phyloP scores from a whole-genome alignment of 2,888 invertebrate genomes.

The Frankliniella intonsa region DNA sequence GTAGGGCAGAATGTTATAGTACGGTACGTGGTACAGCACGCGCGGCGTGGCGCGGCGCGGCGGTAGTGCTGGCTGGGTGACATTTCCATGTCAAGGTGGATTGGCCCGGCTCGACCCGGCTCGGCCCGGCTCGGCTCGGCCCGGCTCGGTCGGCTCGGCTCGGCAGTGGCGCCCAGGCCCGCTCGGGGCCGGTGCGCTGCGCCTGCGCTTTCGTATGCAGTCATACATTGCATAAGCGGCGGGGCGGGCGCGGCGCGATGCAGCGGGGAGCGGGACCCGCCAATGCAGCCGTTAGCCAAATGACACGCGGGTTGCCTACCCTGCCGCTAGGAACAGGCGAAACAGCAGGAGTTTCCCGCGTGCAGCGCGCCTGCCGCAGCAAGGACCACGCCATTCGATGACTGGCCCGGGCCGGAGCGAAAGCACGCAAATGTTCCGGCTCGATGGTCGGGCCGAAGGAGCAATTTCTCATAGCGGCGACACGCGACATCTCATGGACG shows the following conservation, averaged over 20 bases:
- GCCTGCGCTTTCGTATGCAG: background rate
- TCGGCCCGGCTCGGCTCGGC: background rate
- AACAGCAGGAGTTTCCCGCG: too few relatives aligned
- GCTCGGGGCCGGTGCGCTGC: background rate
- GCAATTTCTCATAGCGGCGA: too few relatives aligned
- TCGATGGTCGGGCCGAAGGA: too few relatives aligned
- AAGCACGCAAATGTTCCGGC: too few relatives aligned
- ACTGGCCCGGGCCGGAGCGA: too few relatives aligned
- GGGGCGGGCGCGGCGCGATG: background rate
- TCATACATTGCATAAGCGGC: slow-evolving; percentile 22
- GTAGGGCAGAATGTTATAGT: background rate
- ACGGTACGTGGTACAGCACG: background rate
- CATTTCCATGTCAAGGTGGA: slow-evolving; percentile 23
- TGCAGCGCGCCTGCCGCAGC: too few relatives aligned
- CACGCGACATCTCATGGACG: too few relatives aligned
- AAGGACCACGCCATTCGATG: too few relatives aligned
- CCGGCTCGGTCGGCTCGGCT: slow-evolving; percentile 17
- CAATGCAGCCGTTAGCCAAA: too few relatives aligned
- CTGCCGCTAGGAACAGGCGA: too few relatives aligned
- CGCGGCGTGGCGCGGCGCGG: too few relatives aligned
- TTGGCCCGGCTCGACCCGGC: background rate
- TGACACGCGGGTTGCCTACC: too few relatives aligned
- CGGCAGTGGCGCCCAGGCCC: background rate
- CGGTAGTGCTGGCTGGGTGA: background rate
- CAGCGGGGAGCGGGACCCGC: background rate